Base-by-base conservation (phyloP, 2,888 invertebrate species). In the Coecobrya sp. region DNA sequence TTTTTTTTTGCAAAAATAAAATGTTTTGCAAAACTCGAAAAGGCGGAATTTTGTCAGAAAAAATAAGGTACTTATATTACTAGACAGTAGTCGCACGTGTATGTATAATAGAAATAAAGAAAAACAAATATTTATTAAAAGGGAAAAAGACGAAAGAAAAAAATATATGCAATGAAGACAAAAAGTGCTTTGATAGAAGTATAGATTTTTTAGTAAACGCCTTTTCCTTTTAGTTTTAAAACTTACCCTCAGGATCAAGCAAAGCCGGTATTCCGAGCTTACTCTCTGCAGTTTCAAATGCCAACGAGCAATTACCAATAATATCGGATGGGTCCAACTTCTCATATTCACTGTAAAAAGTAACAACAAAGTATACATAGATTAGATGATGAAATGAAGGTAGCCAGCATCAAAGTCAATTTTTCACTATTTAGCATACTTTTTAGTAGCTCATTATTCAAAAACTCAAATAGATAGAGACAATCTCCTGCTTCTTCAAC, bases 211-310 rank as follows among this genome's bases (percentile, higher is more conserved):
- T 27, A 27, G 27, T 65, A 36, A 70, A 70, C 36, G 36, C 70
- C 30, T 70, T 70, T 36, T 36, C n/a, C 4, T 70, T 70, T 36
- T 70, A 10, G 36, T 36, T 25, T n/a, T 27, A 36, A 70, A 19
- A 70, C 70, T 91, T 79, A 91, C 91, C 93, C 45, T 91, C 91
- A 45, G 93, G 93, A 87, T 93, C 93, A 68, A 89, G 89, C 49
- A 93, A 81, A 27, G 94, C 93, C 42, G 95, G 94, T 27, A 95
- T 94, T 36, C 95, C 95, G 52, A 95, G 93, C 85, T 95, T 94
- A 52, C 94, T 93, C 85, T 95, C 95, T 36, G 95, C 95, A 11
- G 93, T 90, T 86, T 94, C 95, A 90, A 95, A 95, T 11, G 95
- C 95, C 81, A 94, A 93, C 13, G 94, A 86, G 91, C 95, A 95